Evolutionary conservation across 1,140 invertebrate species (phyloP).

Genomic region (Amphibalanus amphitrite): DNA sequence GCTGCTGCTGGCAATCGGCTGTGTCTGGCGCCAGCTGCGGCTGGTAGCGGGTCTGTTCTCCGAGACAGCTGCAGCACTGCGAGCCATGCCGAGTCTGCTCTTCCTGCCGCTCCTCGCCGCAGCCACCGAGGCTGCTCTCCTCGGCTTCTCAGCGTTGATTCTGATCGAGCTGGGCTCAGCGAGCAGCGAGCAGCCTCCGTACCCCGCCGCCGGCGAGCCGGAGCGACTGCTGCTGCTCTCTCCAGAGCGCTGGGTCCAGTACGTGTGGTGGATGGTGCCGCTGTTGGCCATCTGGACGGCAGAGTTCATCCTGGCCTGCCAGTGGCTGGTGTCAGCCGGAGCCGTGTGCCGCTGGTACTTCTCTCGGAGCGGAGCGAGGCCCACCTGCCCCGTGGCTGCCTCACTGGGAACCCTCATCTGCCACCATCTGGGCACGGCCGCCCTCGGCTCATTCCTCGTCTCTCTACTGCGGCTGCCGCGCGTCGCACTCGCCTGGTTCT

Average conservation of each 20-base stretch:
- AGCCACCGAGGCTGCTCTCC: constrained; percentile 53
- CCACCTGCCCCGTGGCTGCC: constrained; percentile 20
- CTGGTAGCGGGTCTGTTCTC: constrained; percentile 65
- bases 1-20: constrained; percentile 50
- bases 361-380: constrained; percentile 34
- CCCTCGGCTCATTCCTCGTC: constrained; percentile 76
- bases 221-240: constrained; percentile 39
- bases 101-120: constrained; percentile 76
- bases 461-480: constrained; percentile 76
- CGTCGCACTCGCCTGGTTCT: not conserved
- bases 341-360: constrained; percentile 82
- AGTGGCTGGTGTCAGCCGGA: constrained; percentile 76
- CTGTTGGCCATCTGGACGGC: constrained; percentile 73
- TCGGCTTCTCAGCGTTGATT: constrained; percentile 66
- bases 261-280: constrained; percentile 72
- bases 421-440: constrained; percentile 79
- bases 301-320: constrained; percentile 79
- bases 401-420: constrained; percentile 43
- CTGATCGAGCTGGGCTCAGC: constrained; percentile 50
- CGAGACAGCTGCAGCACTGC: constrained; percentile 69
- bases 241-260: constrained; percentile 53
- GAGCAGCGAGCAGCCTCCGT: constrained; percentile 33
- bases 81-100: constrained; percentile 63
- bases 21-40: constrained; percentile 53
- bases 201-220: constrained; percentile 10